Evolutionary conservation across 2,888 invertebrate genomes (phyloP), one percentile per base, ranked within the genome.

Genomic region (Hymenopus coronatus): DNA sequence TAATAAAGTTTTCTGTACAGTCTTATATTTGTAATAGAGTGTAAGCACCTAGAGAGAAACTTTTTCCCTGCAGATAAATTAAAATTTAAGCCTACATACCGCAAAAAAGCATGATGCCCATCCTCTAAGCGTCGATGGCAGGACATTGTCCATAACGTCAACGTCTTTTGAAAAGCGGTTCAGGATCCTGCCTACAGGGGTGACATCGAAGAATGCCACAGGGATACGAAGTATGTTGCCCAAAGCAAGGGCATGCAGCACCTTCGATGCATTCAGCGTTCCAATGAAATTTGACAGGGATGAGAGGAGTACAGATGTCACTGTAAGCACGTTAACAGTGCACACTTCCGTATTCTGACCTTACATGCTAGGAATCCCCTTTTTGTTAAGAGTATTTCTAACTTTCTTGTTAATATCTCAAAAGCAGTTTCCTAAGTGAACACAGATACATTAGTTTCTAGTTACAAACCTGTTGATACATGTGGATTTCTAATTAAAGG

Each of bases 111-210:
- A 92, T 90, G 92, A 91, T 90, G 93, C 91, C 92, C 93, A 93
- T 89, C 92, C 92, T 85, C 85, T 81, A 82, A 90, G 70, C 81
- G 83, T 88, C 46, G 84, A 85, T 89, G 95, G 94, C 91, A 96
- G 92, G 90, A 92, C 92, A 91, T 93, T 92, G 93, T 96, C 95
- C 93, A 95, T 92, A 90, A 93, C 93, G 92, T 95, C 94, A 90
- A 95, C 93, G 92, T 96, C 95, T 91, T 93, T 94, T 90, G 95
- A 93, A 92, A 95, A 95, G 91, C 96, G 94, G 93, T 95, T 95
- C 88, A 97, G 94, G 91, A 97, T 95, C 91, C 97, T 94, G 93
- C 97, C 97, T 91, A 95, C 91, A 85, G 97, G 97, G 88, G 97
- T 97, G 91, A 95, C 96, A 93, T 97, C 97, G 94, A 96, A 97